Percentiles rank a stretch among this genome's conserved stretches.
phyloP scores from a whole-genome alignment of 2,113 vertebrate species.

The Oreochromis spilurus region DNA sequence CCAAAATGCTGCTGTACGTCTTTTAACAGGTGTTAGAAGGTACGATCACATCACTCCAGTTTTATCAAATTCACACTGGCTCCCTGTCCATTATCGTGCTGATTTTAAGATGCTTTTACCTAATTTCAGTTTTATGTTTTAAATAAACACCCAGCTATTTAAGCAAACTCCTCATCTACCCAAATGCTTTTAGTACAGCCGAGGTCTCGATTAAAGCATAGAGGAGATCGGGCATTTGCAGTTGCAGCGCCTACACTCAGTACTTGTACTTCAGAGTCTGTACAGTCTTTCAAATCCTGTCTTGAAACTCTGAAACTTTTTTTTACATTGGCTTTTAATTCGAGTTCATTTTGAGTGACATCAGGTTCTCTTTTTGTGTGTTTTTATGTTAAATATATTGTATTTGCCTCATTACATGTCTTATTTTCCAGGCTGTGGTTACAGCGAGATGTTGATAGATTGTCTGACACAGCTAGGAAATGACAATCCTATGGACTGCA shows the following conservation, averaged over 20 bases:
- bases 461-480: not conserved
- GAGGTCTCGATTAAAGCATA: fast-evolving
- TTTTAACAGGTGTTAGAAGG: fast-evolving
- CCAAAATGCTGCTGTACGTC: not conserved
- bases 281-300: not conserved
- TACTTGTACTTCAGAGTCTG: not conserved
- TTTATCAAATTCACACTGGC: not conserved
- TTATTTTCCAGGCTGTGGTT: not conserved
- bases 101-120: not conserved
- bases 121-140: not conserved
- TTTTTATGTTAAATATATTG: not conserved
- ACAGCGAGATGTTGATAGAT: not conserved
- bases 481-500: not conserved
- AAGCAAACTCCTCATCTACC: not conserved
- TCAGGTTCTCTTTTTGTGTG: not conserved
- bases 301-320: not conserved
- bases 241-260: not conserved
- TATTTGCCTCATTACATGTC: not conserved
- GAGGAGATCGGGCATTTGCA: not conserved
- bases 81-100: fast-evolving
- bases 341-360: not conserved
- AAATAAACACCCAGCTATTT: fast-evolving
- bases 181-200: not conserved
- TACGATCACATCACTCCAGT: not conserved
- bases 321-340: not conserved